A percentile compares a stretch with the other conserved stretches of the same genome.
Conservation (phyloP, 2,797 vertebrate genomes). For the Mormyrus hasselquistii region DNA sequence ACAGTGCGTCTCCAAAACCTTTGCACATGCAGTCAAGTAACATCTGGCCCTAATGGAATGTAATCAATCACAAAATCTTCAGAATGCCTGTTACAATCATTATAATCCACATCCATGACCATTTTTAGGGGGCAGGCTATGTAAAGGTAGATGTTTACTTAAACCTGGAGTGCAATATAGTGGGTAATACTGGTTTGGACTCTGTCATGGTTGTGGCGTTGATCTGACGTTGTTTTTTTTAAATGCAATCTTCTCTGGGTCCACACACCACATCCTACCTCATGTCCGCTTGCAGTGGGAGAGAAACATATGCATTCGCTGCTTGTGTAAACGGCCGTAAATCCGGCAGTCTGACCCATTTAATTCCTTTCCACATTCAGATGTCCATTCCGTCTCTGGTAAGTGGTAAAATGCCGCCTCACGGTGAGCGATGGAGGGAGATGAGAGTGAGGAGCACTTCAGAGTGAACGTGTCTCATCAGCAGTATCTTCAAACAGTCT, state of each 20-base stretch:
- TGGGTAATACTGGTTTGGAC: background rate
- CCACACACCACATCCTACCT: background rate
- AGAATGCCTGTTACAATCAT: background rate
- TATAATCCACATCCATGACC: background rate
- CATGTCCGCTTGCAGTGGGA: background rate
- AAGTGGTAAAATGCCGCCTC: background rate
- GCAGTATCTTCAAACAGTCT: background rate
- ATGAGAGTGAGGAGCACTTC: background rate
- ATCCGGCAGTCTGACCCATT: background rate
- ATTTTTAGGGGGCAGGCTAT: background rate
- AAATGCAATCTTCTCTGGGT: background rate
- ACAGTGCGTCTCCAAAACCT: background rate
- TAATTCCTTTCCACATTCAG: background rate
- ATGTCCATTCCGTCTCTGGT: background rate
- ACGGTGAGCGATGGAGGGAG: background rate
- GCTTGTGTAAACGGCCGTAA: slow-evolving; percentile 19
- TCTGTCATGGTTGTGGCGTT: background rate
- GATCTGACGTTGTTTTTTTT: background rate
- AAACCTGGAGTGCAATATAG: background rate
- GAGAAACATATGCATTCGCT: background rate
- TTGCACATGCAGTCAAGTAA: background rate
- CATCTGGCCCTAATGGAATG: background rate
- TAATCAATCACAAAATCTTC: slow-evolving; percentile 5
- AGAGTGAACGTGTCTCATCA: background rate
- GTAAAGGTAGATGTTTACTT: background rate